A percentile compares a stretch with the other conserved stretches of the same genome.
Conservation (phyloP, 2,888 invertebrate genomes). For the Eupithecia inturbata region DNA sequence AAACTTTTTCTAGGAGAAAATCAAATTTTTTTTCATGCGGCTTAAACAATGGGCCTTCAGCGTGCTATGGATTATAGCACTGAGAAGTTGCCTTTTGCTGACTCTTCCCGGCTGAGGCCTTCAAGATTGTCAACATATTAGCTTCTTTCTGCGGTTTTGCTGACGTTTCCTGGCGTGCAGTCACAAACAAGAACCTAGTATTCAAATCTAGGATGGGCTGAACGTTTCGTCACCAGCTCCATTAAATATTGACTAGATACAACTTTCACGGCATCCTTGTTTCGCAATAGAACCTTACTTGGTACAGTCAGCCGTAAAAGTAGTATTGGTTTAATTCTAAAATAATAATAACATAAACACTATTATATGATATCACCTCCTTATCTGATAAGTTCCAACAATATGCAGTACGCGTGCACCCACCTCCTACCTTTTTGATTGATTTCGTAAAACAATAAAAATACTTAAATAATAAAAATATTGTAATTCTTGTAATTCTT, state of each 20-base stretch:
- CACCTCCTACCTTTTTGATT: not conserved
- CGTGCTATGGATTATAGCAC: too few relatives aligned
- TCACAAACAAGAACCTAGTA: not conserved
- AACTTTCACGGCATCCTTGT: slow-evolving; percentile 28
- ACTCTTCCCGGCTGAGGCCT: not conserved
- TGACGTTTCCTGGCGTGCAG: not conserved
- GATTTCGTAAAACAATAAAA: not conserved
- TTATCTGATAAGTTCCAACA: too few relatives aligned
- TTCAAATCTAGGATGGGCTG: slow-evolving; percentile 11
- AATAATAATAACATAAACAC: too few relatives aligned
- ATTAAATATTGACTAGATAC: slow-evolving; percentile 28
- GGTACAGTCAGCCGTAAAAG: slow-evolving; percentile 3
- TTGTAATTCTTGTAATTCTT: too few relatives aligned
- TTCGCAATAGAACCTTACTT: slow-evolving; percentile 23
- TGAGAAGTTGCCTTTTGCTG: not conserved
- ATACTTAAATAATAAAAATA: not conserved
- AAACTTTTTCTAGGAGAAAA: too few relatives aligned
- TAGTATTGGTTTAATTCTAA: not conserved
- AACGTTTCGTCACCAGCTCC: slow-evolving; percentile 4
- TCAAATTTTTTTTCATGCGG: too few relatives aligned
- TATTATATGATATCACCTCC: too few relatives aligned
- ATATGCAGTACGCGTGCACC: not conserved
- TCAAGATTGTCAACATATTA: not conserved
- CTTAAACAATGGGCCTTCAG: not conserved
- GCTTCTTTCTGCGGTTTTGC: not conserved